These are phyloP conservation scores for Clostera curtula DNA, from an alignment of 2,888 invertebrate species.

Conservation along the genomic window DNA sequence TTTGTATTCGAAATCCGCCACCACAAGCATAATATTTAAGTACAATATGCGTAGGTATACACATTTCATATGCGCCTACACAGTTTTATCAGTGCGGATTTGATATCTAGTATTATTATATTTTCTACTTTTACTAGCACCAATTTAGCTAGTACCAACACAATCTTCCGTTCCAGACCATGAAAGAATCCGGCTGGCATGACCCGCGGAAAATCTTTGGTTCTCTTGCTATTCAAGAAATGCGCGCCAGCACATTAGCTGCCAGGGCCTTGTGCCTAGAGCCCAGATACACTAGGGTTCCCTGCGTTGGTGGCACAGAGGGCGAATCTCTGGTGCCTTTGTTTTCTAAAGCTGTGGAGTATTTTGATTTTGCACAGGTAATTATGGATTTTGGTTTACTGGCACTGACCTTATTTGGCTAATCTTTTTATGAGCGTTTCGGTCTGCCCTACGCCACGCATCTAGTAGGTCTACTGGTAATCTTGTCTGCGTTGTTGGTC, in stretches of 20 bases:
- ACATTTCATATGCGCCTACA: too few species aligned
- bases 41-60: too few species aligned
- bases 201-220: conserved; percentile 54
- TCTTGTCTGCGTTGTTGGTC: too few species aligned
- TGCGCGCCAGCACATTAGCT: conserved; percentile 62
- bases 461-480: too few species aligned
- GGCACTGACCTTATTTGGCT: background rate
- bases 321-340: conserved; percentile 55
- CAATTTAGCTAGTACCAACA: background rate
- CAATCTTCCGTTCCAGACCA: conserved; percentile 32
- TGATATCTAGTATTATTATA: too few species aligned
- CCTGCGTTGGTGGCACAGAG: conserved; percentile 62
- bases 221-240: conserved; percentile 59
- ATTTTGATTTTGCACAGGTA: conserved; percentile 59
- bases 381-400: background rate
- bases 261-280: conserved; percentile 55
- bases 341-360: conserved; percentile 60
- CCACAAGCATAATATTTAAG: too few species aligned
- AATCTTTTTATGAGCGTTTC: too few species aligned
- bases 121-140: too few species aligned
- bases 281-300: conserved; percentile 54
- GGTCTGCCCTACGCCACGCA: too few species aligned
- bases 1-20: too few species aligned
- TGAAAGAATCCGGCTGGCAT: conserved; percentile 63
- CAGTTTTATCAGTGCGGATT: too few species aligned